Percentiles rank a stretch among this genome's conserved stretches.
Evolutionary conservation across 2,888 invertebrate species (phyloP).

Genomic region (Thera obeliscata): DNA sequence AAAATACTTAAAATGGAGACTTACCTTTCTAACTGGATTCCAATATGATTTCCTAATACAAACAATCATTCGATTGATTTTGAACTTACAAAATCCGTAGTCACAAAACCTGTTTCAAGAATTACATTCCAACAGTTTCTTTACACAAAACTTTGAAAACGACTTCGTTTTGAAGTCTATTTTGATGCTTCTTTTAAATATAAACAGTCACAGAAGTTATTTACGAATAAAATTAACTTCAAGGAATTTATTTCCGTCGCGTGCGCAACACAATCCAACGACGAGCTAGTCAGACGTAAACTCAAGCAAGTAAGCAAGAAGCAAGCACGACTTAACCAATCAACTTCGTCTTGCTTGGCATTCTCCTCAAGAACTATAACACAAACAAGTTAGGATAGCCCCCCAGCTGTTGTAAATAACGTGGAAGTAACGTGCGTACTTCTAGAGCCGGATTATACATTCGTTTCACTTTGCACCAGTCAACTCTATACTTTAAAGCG

Average conservation of each 20-base stretch:
- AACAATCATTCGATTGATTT: constrained; percentile 45
- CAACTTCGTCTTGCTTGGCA: constrained; percentile 45
- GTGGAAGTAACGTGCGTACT: constrained; percentile 49
- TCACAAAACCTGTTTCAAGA: constrained; percentile 38
- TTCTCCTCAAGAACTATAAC: constrained; percentile 68
- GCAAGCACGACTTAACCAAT: neutral
- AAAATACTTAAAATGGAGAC: constrained; percentile 25
- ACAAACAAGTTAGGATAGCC: constrained; percentile 63
- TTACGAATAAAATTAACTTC: constrained; percentile 10
- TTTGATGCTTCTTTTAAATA: constrained; percentile 2
- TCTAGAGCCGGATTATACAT: constrained; percentile 57
- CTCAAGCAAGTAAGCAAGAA: neutral
- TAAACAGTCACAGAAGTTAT: constrained; percentile 10
- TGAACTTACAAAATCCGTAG: constrained; percentile 61
- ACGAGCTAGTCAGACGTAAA: neutral
- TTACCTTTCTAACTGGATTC: constrained; percentile 61
- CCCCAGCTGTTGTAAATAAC: constrained; percentile 54
- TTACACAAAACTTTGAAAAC: constrained; percentile 25
- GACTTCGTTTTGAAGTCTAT: constrained; percentile 2
- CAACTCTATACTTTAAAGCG: constrained; percentile 19
- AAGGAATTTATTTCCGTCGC: constrained; percentile 51
- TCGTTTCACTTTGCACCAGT: constrained; percentile 33
- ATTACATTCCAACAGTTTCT: constrained; percentile 41
- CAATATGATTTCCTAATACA: constrained; percentile 46
- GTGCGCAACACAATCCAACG: constrained; percentile 41